phyloP scores from a whole-genome alignment of 2,113 vertebrate species.

The Pholis gunnellus region DNA sequence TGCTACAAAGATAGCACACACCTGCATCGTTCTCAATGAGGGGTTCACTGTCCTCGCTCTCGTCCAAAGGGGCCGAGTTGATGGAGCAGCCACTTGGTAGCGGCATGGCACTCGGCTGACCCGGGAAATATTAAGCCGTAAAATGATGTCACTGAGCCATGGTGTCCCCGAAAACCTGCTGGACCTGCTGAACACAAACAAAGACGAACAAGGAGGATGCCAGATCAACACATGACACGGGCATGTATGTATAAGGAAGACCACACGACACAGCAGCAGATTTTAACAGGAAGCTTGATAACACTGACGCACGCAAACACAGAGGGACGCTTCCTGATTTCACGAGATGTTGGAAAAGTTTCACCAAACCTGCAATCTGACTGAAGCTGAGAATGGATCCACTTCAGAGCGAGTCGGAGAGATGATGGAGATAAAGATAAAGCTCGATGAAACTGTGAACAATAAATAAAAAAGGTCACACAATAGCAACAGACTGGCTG shows the following conservation, averaged over 20 bases:
- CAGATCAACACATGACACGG: not conserved
- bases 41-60: constrained; percentile 61
- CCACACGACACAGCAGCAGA: not conserved
- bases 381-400: not conserved
- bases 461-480: not conserved
- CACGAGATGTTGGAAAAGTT: not conserved
- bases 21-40: constrained; percentile 65
- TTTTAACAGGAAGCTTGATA: not conserved
- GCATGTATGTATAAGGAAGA: not conserved
- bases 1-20: constrained; percentile 7
- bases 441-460: not conserved
- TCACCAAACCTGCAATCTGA: not conserved
- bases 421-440: not conserved
- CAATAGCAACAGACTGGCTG: not conserved
- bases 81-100: constrained; percentile 63
- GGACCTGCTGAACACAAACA: not conserved
- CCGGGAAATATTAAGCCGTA: not conserved
- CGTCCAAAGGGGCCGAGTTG: constrained; percentile 55
- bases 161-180: constrained; percentile 2
- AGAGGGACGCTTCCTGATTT: not conserved
- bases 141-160: constrained; percentile 53
- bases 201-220: not conserved
- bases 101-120: constrained; percentile 63
- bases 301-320: not conserved
- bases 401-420: not conserved